These are phyloP conservation scores for Semicossyphus pulcher DNA, from an alignment of 2,113 vertebrate species.

Conservation along the genomic window DNA sequence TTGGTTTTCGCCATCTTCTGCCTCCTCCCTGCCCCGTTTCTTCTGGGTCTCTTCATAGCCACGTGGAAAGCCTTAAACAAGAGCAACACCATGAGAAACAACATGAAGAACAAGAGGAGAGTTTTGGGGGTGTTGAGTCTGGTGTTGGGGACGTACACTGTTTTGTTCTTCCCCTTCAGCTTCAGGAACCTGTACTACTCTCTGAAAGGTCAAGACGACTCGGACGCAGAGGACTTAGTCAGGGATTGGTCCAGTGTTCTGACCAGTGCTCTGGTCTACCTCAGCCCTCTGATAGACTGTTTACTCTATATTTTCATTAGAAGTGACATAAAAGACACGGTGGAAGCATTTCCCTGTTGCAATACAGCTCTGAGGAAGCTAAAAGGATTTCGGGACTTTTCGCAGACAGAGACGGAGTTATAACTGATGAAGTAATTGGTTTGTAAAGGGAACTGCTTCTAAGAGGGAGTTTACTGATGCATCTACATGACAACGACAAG, in stretches of 20 bases:
- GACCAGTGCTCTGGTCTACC: constrained; percentile 15
- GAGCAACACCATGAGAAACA: background rate
- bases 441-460: background rate
- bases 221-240: background rate
- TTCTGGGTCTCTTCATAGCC: constrained; percentile 9
- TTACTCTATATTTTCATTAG: constrained; percentile 18
- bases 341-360: constrained; percentile 12
- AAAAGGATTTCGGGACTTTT: background rate
- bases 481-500: no score
- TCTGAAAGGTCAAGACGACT: background rate
- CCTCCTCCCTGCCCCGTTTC: constrained; percentile 5
- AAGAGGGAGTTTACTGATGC: no score
- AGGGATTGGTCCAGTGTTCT: background rate
- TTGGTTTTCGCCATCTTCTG: constrained; percentile 11
- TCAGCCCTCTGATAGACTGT: constrained; percentile 10
- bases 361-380: background rate
- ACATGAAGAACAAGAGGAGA: background rate
- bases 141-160: constrained; percentile 4
- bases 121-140: constrained; percentile 11
- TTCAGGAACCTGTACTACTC: constrained; percentile 24
- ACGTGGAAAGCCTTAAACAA: constrained; percentile 12
- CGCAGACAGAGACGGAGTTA: background rate
- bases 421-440: constrained; percentile 1
- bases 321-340: background rate
- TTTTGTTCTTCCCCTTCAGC: constrained; percentile 20